Base-by-base conservation (phyloP, 2,113 vertebrate species). In the Aphyosemion australe region DNA sequence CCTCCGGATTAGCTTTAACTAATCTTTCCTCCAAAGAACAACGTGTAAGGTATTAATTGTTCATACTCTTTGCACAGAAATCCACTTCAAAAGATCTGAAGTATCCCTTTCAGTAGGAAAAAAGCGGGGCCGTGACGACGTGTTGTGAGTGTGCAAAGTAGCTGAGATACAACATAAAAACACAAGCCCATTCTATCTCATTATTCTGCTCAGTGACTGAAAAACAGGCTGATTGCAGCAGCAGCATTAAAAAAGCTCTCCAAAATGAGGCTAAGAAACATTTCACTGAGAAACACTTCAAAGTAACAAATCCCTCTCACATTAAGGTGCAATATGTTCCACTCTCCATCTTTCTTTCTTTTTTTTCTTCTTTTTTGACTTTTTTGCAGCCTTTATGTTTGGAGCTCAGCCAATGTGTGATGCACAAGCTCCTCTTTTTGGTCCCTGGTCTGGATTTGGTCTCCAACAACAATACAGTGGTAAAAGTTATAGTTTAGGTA, bases 121-220 rank as follows among this genome's bases (percentile, higher is more conserved):
- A 26, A 26, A 26, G 26, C 5, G 26, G 26, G 26, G 26, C 26
- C 26, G 5, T 4, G 26, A 26, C 3, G 26, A 26, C 26, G 26
- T 26, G 26, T 26, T 26, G 26, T 26, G 26, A 26, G 26, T 26
- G 26, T 26, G 26, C 26, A 4, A 4, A 26, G 26, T 26, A 26
- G 26, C 26, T 26, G 26, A 26, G 3, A 1, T 1, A 26, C 3
- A 26, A 26, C 2, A 26, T 8, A 66, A 65, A 45, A 55, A 46
- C 45, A 45, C 66, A 14, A 59, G 18, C 56, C 46, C 45, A 52
- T 62, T 48, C 48, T 41, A 12, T 63, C 37, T 75, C 67, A 66
- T 78, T 75, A 72, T 57, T 78, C 71, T 69, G 67, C 61, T 83
- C 83, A 63, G 66, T 75, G 49, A 67, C 32, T 58, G 64, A 58